phyloP scores from a whole-genome alignment of 2,797 vertebrate genomes.

The Lepus townsendii region DNA sequence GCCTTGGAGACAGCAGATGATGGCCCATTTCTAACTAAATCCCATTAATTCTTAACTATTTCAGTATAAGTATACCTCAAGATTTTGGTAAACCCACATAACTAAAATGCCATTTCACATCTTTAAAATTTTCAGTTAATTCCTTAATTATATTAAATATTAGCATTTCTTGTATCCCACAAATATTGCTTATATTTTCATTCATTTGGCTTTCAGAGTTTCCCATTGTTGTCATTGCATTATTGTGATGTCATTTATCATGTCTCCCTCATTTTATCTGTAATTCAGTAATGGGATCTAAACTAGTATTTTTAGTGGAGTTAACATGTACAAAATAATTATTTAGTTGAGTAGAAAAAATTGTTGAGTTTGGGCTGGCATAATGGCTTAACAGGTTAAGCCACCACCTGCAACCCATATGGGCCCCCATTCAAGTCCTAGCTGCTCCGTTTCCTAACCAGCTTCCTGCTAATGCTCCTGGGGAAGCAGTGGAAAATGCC shows the following conservation, averaged over 20 bases:
- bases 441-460: no score
- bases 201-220: neutral
- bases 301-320: constrained; percentile 39
- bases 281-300: neutral
- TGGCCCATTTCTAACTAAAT: no score
- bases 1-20: no score
- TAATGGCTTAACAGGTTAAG: no score
- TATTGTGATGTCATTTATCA: neutral
- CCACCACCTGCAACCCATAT: no score
- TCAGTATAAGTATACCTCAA: neutral
- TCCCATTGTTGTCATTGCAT: neutral
- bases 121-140: constrained; percentile 9
- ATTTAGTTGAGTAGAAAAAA: neutral
- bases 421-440: no score
- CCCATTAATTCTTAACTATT: constrained; percentile 1
- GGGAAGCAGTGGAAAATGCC: no score
- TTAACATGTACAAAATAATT: neutral
- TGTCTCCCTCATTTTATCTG: neutral
- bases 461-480: no score
- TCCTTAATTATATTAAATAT: constrained; percentile 2
- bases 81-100: neutral
- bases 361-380: neutral
- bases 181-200: neutral
- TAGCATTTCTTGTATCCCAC: neutral
- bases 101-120: neutral